These are phyloP conservation scores for Limnodromus scolopaceus DNA, from an alignment of 2,797 vertebrate genomes.

Conservation along the genomic window DNA sequence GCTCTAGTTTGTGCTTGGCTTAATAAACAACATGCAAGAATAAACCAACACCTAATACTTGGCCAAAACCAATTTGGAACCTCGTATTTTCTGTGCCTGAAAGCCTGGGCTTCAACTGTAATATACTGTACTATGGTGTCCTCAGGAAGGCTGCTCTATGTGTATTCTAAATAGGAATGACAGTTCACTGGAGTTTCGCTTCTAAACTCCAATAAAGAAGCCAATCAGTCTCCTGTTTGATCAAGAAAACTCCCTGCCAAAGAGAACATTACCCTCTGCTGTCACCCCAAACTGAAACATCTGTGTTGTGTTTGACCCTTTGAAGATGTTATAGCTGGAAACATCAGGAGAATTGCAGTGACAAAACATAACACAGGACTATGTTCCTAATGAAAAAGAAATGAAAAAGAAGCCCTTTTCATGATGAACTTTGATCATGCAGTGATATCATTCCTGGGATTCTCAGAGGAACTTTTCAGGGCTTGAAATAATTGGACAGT, in stretches of 20 bases:
- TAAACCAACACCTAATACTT: neutral
- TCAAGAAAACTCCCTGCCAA: neutral
- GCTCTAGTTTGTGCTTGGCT: neutral
- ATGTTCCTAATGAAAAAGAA: neutral
- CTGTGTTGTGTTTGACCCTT: conserved; percentile 34
- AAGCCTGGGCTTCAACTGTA: neutral
- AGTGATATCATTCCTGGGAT: neutral
- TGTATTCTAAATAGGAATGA: neutral
- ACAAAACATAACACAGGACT: conserved; percentile 27
- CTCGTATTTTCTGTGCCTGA: neutral
- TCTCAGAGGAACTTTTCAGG: conserved; percentile 5
- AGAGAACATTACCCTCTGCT: conserved; percentile 16
- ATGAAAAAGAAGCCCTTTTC: neutral
- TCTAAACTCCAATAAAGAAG: neutral
- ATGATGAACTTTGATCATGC: neutral
- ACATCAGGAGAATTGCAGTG: conserved; percentile 24
- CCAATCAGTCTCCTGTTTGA: neutral
- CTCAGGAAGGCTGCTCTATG: neutral
- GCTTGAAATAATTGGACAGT: neutral
- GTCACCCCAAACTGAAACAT: neutral
- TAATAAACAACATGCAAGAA: neutral
- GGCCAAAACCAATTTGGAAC: neutral
- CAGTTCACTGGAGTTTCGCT: neutral
- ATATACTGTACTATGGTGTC: neutral
- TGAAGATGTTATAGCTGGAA: conserved; percentile 40